A percentile compares a stretch with the other conserved stretches of the same genome.
These are phyloP conservation scores for Nibea albiflora DNA, from an alignment of 2,113 vertebrate genomes.

Conservation along the genomic window DNA sequence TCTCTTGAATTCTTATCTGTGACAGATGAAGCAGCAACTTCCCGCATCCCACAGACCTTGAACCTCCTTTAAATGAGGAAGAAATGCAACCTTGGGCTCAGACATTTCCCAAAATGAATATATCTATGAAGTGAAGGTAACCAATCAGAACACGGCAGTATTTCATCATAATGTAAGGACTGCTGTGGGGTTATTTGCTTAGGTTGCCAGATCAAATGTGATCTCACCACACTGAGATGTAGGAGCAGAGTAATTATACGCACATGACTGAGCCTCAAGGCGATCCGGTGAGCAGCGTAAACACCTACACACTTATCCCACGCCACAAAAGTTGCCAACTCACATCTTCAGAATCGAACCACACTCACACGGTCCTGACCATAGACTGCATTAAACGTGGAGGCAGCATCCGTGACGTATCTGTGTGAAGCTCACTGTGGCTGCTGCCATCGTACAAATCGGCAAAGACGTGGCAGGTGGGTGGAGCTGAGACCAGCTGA, in stretches of 20 bases:
- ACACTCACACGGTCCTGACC: not conserved
- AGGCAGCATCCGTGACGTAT: no score
- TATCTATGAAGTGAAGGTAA: not conserved
- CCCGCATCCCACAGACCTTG: slow-evolving; percentile 39
- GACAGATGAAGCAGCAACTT: slow-evolving; percentile 54
- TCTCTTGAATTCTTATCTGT: slow-evolving; percentile 57
- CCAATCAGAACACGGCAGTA: not conserved
- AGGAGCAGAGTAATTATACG: no score
- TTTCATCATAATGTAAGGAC: not conserved
- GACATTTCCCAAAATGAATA: not conserved
- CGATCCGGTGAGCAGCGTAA: no score
- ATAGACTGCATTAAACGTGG: no score
- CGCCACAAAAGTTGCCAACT: no score
- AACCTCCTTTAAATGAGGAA: slow-evolving; percentile 43
- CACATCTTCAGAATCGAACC: no score
- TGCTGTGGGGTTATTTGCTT: not conserved
- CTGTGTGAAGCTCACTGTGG: no score
- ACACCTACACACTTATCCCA: no score
- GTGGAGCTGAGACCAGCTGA: no score
- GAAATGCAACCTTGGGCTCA: slow-evolving; percentile 12
- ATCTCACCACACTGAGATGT: not conserved
- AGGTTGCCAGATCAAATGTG: not conserved
- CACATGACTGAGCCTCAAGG: no score
- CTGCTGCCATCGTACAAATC: no score
- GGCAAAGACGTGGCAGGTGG: no score